Base-by-base conservation (phyloP, 2,797 vertebrate genomes). In the Spea hammondii region DNA sequence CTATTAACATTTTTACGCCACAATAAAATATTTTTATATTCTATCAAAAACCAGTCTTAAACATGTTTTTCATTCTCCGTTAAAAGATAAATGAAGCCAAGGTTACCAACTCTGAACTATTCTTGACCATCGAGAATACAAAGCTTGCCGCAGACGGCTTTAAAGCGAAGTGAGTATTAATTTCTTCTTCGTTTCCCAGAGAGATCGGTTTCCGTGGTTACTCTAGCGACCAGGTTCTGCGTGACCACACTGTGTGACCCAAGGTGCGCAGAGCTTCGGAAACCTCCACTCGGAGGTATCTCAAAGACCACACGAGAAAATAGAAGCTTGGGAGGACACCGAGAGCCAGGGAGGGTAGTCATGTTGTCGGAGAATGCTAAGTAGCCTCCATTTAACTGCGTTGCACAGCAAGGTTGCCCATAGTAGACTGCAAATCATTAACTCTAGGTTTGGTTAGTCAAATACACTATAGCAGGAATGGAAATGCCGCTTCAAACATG, bases 111-210 rank as follows among this genome's bases (percentile, higher is more conserved):
- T 45, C 17, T 4, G 74, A 72, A 13, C 62, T 76, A 1, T 60
- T 13, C n/a, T 6, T 81, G 48, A 72, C 51, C 13, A 66, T 81
- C 4, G 74, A 81, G 9, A 72, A 77, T 50, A 77, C 54, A 5
- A 76, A 72, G 62, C 50, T 47, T 10, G 2, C 62, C 32, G 79
- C 74, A 46, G 74, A 81, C 7, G 48, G 17, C 50, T 72, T 66
- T 9, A 81, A 72, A 68, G 68, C 53, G 6, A 81, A 81, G 79
- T 81, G 32, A 81, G 79, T 72, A 32, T 32, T 54, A 8, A 46
- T 65, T 57, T 70, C 8, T 54, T 71, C 47, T 13, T 10, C 47
- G 32, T 77, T 72, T 72, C 57, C 45, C 57, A 64, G 46, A 70
- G 57, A 5, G 32, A 77, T 72, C 62, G 0, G 12, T 79, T 73